Evolutionary conservation across 2,113 vertebrate genomes (phyloP).

Genomic region (Andinoacara biseriatus): DNA sequence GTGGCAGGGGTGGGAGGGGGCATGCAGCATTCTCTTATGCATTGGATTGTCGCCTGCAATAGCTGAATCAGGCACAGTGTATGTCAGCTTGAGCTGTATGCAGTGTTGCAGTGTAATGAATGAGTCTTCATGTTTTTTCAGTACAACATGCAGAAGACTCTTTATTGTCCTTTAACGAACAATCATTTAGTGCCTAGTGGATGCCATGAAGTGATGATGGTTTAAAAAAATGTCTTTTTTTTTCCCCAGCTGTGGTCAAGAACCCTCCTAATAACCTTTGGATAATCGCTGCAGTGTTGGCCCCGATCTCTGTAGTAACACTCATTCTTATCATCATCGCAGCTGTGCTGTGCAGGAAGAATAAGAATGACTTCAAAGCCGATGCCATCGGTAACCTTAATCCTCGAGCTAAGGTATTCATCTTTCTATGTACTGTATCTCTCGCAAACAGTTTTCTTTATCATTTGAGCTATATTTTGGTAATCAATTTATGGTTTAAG

Average conservation of each 20-base stretch:
- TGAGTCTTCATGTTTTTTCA: constrained; percentile 28
- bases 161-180: constrained; percentile 13
- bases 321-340: constrained; percentile 98
- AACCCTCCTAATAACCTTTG: constrained; percentile 97
- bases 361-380: constrained; percentile 96
- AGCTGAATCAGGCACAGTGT: constrained; percentile 49
- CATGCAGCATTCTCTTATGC: constrained; percentile 41
- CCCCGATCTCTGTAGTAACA: constrained; percentile 92
- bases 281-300: constrained; percentile 96
- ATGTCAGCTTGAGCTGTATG: constrained; percentile 24
- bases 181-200: neutral
- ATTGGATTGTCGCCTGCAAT: constrained; percentile 37
- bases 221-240: constrained; percentile 2
- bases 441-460: neutral
- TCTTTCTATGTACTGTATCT: neutral
- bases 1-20: neutral
- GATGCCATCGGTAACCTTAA: constrained; percentile 94
- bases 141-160: neutral
- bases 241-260: constrained; percentile 91
- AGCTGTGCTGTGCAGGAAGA: constrained; percentile 95
- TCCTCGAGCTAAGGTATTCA: constrained; percentile 90
- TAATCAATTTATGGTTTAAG: neutral
- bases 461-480: neutral
- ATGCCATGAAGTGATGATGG: constrained; percentile 4
- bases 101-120: constrained; percentile 20